Conservation (phyloP, 2,888 invertebrate species). For the Melinaea marsaeus region DNA sequence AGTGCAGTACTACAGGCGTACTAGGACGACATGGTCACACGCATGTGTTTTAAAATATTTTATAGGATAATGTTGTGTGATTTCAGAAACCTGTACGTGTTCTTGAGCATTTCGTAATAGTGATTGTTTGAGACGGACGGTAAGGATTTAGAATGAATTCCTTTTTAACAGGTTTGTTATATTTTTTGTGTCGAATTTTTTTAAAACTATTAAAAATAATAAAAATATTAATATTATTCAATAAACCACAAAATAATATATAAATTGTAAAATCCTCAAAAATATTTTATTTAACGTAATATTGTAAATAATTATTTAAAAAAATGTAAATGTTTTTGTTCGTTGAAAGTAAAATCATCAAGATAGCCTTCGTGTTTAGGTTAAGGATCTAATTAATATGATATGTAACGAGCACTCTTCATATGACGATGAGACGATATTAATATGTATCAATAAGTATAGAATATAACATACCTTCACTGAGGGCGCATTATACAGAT, state of each 20-base stretch:
- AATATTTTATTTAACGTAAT: conserved; percentile 53
- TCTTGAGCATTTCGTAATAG: conserved; percentile 11
- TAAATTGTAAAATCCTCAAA: conserved; percentile 62
- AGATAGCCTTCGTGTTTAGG: conserved; percentile 24
- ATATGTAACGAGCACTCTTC: conserved; percentile 57
- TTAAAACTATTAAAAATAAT: background rate
- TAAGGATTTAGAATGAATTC: conserved; percentile 42
- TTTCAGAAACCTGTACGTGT: background rate
- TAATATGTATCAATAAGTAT: no score
- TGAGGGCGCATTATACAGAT: no score
- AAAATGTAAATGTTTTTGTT: conserved; percentile 18
- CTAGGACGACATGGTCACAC: conserved; percentile 38
- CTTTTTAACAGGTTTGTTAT: conserved; percentile 25
- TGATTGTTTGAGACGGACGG: conserved; percentile 47
- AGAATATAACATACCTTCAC: no score
- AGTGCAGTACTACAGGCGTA: conserved; percentile 24
- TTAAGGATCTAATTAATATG: conserved; percentile 57
- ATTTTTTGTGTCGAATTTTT: conserved; percentile 6
- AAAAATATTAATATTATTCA: background rate
- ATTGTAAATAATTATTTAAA: conserved; percentile 31
- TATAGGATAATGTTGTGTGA: conserved; percentile 10
- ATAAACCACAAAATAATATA: conserved; percentile 33
- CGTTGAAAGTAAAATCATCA: conserved; percentile 9
- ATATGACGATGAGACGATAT: conserved; percentile 30
- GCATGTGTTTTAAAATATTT: conserved; percentile 35